Evolutionary conservation across 1,140 invertebrate genomes (phyloP), one percentile per base, ranked within the genome.

Genomic region (Drosophila ercepeae): DNA sequence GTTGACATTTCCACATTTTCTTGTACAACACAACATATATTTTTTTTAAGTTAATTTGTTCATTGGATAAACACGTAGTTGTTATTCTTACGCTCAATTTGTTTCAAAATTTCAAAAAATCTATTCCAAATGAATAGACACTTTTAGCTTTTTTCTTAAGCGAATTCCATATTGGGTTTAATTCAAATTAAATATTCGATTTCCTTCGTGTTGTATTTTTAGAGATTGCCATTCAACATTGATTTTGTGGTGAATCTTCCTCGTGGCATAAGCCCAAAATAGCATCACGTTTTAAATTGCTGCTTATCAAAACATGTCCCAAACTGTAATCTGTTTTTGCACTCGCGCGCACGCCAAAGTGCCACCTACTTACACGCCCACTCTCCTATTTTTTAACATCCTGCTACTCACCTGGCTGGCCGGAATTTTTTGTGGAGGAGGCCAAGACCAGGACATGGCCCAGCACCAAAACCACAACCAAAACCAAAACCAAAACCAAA

Each of bases 251-350:
- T 21, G 42, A 60, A 49, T 61, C 32, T 48, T 64, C 42, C 23
- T 11, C 16, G 19, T 45, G 13, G 49, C 45, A 61, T 82, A 68
- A 82, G 76, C 74, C 82, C 86, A 89, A 86, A 88, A 88, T 88
- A 89, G 83, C 83, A 88, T 89, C 82, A 88, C 82, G 82, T 88
- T 88, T 88, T 88, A 88, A 88, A 88, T 88, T 88, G 82, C 83
- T 88, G 82, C 82, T 88, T 88, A 88, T 88, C 82, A 88, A 88
- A 88, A 88, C 82, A 88, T 88, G 82, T 88, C 74, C 83, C 65
- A 61, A 88, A 78, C 83, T 88, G 82, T 88, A 88, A 88, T 88
- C 82, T 88, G 77, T 86, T 86, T 86, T 82, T 71, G 69, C 69
- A 79, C 69, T 88, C 69, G 73, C 69, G 45, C 70, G 54, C 64